These are phyloP conservation scores for Ostrea edulis DNA, from an alignment of 1,140 invertebrate genomes.

Conservation along the genomic window DNA sequence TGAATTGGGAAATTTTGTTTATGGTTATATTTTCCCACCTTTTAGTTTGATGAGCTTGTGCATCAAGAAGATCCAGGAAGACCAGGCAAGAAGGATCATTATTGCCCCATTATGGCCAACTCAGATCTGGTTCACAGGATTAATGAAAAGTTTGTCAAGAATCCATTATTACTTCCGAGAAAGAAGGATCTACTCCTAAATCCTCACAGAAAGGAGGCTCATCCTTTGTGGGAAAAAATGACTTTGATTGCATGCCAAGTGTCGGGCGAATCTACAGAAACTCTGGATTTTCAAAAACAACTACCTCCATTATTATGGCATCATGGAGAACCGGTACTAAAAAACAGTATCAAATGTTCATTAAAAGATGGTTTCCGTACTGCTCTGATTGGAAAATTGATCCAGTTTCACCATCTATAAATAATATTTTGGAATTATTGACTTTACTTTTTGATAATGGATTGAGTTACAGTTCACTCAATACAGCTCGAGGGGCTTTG, in stretches of 20 bases:
- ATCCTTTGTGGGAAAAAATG: too few species aligned
- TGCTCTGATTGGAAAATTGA: constrained; percentile 41
- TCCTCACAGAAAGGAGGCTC: background rate
- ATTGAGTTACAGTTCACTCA: constrained; percentile 47
- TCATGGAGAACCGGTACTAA: constrained; percentile 46
- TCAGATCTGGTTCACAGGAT: constrained; percentile 15
- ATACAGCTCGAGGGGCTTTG: constrained; percentile 50
- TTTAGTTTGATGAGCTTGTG: constrained; percentile 42
- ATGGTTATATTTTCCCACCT: constrained; percentile 43
- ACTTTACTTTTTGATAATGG: constrained; percentile 42
- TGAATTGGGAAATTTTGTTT: constrained; percentile 43
- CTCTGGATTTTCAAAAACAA: constrained; percentile 47
- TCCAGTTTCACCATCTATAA: constrained; percentile 45
- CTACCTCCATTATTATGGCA: constrained; percentile 43
- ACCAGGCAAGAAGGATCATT: constrained; percentile 12
- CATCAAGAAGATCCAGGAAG: constrained; percentile 44
- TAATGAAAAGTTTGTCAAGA: constrained; percentile 3
- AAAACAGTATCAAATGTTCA: constrained; percentile 48
- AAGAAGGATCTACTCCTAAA: background rate
- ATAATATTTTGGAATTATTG: constrained; percentile 46
- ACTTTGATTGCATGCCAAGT: too few species aligned
- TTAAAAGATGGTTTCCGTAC: constrained; percentile 46
- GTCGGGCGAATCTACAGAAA: too few species aligned
- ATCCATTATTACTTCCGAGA: background rate
- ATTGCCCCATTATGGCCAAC: constrained; percentile 41